A percentile compares a stretch with the other conserved stretches of the same genome.
phyloP scores from a whole-genome alignment of 2,113 vertebrate species.

The Phylloscopus trochiloides region DNA sequence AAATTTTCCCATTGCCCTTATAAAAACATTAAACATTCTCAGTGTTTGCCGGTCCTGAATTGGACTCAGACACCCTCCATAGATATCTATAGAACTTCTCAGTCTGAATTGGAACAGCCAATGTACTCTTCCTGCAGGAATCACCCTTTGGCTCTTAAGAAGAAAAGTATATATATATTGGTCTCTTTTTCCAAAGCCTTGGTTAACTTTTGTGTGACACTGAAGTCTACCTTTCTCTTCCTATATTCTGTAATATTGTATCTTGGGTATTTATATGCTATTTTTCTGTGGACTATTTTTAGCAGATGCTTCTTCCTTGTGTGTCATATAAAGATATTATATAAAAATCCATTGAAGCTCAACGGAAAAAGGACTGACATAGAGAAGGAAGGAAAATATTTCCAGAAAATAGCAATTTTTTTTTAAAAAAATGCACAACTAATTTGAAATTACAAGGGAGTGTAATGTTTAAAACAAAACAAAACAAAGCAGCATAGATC shows the following conservation, averaged over 20 bases:
- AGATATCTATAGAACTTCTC: background rate
- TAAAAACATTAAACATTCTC: background rate
- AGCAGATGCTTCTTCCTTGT: background rate
- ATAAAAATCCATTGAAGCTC: background rate
- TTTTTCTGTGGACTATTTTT: background rate
- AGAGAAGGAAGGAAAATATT: background rate
- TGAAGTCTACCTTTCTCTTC: background rate
- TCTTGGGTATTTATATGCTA: background rate
- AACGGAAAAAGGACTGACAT: background rate
- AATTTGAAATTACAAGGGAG: background rate
- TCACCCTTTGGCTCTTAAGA: background rate
- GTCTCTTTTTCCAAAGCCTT: background rate
- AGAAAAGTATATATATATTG: background rate
- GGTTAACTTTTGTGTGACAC: background rate
- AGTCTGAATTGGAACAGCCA: background rate
- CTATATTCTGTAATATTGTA: background rate
- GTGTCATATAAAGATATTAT: background rate
- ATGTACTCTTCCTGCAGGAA: background rate
- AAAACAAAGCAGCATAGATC: fast-evolving
- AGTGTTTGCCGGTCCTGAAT: background rate
- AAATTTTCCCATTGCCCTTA: background rate
- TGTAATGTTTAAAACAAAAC: background rate
- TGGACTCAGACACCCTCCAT: background rate
- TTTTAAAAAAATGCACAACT: background rate
- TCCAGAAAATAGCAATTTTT: background rate